Evolutionary conservation across 2,888 invertebrate species (phyloP), one percentile per base, ranked within the genome.

Genomic region (Barypeithes pellucidus): DNA sequence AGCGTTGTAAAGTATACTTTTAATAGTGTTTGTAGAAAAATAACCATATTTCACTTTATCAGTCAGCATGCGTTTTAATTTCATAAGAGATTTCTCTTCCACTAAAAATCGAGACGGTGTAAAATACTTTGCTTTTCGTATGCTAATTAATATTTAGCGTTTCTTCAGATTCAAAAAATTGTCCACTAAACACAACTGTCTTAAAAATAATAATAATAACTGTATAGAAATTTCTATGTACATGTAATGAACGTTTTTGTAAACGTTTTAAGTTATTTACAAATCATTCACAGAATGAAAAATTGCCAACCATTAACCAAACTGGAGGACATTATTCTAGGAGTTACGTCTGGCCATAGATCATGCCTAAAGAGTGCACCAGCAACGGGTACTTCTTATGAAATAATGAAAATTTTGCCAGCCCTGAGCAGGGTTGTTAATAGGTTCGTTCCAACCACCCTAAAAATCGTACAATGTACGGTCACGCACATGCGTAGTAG

Each of bases 231-330:
- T 57, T 33, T 57, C 33, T 57, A 57, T 57, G n/a, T 33, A 57
- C 33, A 57, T 2, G 16, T 43, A 50, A 50, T 50, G n/a, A 52
- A 52, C n/a, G n/a, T n/a, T n/a, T n/a, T n/a, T n/a, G n/a, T n/a
- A 57, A 57, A 50, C 20, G 50, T 24, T 22, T 2, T 50, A 20
- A 22, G 45, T 59, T 33, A 67, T 18, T 18, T 52, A 20, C 57
- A 33, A n/a, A 22, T 60, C 68, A 61, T 68, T 68, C 60, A 60
- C 52, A 14, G 68, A 68, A 68, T 61, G 68, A 68, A 68, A 45
- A n/a, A n/a, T n/a, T n/a, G n/a, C n/a, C n/a, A n/a, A n/a, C n/a
- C n/a, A n/a, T n/a, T n/a, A n/a, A n/a, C n/a, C n/a, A n/a, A n/a
- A n/a, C n/a, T n/a, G n/a, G n/a, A n/a, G n/a, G n/a, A n/a, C n/a